phyloP scores from a whole-genome alignment of 2,113 vertebrate species.

The Planiliza haematocheilus region DNA sequence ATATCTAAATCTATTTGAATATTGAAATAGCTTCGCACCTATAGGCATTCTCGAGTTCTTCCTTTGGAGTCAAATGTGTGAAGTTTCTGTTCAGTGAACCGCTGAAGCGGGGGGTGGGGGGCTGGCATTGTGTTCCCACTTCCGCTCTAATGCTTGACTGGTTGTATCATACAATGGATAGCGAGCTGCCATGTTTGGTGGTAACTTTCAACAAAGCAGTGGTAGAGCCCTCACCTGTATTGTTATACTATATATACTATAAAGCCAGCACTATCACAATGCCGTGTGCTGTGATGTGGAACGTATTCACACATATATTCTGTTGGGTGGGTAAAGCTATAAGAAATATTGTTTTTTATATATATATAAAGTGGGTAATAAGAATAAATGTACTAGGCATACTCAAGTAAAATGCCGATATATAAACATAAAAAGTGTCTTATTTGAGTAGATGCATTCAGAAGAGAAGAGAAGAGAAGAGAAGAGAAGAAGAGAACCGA shows the following conservation, averaged over 20 bases:
- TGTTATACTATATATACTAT: background rate
- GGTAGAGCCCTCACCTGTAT: conserved; percentile 2
- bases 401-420: background rate
- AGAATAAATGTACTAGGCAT: background rate
- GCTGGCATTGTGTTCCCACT: conserved; percentile 21
- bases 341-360: background rate
- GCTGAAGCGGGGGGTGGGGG: background rate
- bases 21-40: conserved; percentile 30
- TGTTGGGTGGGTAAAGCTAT: background rate
- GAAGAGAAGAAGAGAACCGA: background rate
- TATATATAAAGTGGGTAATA: no score
- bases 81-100: conserved; percentile 32
- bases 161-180: conserved; percentile 36
- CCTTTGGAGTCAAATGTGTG: conserved; percentile 24
- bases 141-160: conserved; percentile 37
- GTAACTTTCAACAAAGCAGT: conserved; percentile 31
- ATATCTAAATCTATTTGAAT: conserved; percentile 24
- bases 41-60: conserved; percentile 21
- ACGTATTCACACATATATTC: background rate
- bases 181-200: conserved; percentile 31
- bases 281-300: background rate
- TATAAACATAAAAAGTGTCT: background rate
- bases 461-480: background rate
- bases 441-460: background rate
- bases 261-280: background rate